A percentile compares a stretch with the other conserved stretches of the same genome.
Evolutionary conservation across 2,797 vertebrate genomes (phyloP).

Genomic region (Xenopus petersii): DNA sequence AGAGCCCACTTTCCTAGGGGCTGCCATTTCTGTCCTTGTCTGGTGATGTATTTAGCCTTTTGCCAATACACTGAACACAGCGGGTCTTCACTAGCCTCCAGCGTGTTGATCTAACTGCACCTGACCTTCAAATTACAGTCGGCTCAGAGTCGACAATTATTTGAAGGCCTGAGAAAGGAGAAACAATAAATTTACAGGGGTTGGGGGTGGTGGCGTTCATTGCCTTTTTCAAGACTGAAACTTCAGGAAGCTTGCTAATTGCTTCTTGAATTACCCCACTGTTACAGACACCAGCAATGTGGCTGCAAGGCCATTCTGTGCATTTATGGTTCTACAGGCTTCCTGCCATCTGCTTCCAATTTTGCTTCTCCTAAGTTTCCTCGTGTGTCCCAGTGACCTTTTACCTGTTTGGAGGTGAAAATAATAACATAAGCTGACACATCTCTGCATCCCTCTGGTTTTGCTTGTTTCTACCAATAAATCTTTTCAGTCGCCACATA

Average conservation of each 20-base stretch:
- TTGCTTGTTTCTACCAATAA: constrained; percentile 13
- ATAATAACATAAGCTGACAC: constrained; percentile 24
- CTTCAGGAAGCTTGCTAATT: constrained; percentile 51
- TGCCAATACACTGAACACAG: constrained; percentile 14
- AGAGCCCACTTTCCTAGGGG: background rate
- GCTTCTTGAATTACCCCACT: constrained; percentile 56
- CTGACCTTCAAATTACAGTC: constrained; percentile 38
- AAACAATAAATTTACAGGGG: constrained; percentile 2
- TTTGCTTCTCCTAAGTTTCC: constrained; percentile 32
- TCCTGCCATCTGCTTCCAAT: constrained; percentile 64
- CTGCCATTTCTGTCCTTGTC: background rate
- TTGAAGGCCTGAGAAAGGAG: constrained; percentile 18
- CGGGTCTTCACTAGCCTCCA: constrained; percentile 34
- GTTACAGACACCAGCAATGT: constrained; percentile 49
- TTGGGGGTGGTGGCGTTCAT: constrained; percentile 32
- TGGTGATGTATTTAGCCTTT: constrained; percentile 13
- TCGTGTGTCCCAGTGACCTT: constrained; percentile 44
- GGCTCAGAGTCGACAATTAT: constrained; percentile 27
- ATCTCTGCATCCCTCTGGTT: constrained; percentile 4
- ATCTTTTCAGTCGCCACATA: background rate
- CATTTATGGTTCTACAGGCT: constrained; percentile 53
- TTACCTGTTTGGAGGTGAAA: constrained; percentile 56
- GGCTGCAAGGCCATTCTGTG: constrained; percentile 50
- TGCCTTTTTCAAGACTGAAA: constrained; percentile 33
- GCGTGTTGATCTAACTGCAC: constrained; percentile 31